Percentiles rank a stretch among this genome's conserved stretches.
These are phyloP conservation scores for Lithobates pipiens DNA, from an alignment of 2,797 vertebrate genomes.

Conservation along the genomic window DNA sequence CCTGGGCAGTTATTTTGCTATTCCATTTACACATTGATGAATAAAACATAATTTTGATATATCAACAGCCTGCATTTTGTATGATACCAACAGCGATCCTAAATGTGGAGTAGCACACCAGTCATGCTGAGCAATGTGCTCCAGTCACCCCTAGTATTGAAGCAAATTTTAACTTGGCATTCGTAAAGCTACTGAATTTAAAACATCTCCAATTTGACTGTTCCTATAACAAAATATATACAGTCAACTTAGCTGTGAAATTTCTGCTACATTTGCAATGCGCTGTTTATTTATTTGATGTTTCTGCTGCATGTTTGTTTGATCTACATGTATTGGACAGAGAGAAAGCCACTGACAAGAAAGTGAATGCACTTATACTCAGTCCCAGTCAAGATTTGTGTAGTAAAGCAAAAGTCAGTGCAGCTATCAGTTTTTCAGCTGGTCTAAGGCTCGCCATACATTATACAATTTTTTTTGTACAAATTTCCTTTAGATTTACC, in stretches of 20 bases:
- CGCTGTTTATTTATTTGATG: conserved; percentile 10
- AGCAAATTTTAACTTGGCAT: conserved; percentile 17
- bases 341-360: neutral
- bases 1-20: conserved; percentile 22
- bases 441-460: too few species aligned
- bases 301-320: neutral
- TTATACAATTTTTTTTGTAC: too few species aligned
- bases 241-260: neutral
- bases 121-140: conserved; percentile 1
- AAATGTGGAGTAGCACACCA: conserved; percentile 44
- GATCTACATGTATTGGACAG: neutral
- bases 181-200: conserved; percentile 35
- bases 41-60: conserved; percentile 51
- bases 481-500: too few species aligned
- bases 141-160: conserved; percentile 43
- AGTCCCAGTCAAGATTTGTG: neutral
- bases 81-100: conserved; percentile 32
- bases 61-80: conserved; percentile 29
- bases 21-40: conserved; percentile 44
- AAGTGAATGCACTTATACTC: neutral
- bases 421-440: too few species aligned
- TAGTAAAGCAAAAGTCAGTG: neutral
- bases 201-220: conserved; percentile 18
- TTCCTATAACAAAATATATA: conserved; percentile 36
- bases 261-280: conserved; percentile 10